Conservation (phyloP, 2,888 invertebrate species). For the Mechanitis mazaeus region DNA sequence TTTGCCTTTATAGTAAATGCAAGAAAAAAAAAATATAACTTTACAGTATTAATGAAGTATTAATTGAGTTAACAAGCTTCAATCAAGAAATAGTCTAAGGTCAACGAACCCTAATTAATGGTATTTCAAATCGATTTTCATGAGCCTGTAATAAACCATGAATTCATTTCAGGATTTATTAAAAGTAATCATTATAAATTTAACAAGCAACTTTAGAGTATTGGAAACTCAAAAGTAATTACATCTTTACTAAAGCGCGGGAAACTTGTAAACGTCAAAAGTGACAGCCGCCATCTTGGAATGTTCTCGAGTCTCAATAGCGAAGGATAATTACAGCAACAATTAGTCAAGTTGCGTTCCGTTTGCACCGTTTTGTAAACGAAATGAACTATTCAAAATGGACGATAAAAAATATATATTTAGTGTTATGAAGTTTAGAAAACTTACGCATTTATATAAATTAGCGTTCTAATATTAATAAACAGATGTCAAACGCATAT, state of each 20-base stretch:
- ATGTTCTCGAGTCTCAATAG: slow-evolving; percentile 48
- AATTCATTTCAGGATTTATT: not conserved
- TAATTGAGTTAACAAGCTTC: not conserved
- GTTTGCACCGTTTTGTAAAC: slow-evolving; percentile 21
- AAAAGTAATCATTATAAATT: slow-evolving; percentile 1
- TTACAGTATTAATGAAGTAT: not conserved
- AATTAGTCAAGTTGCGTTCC: slow-evolving; percentile 56
- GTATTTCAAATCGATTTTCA: no score
- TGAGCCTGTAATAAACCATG: no score
- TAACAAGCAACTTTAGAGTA: not conserved
- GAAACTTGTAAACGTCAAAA: slow-evolving; percentile 63
- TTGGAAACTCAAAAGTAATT: slow-evolving; percentile 13
- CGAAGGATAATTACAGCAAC: slow-evolving; percentile 60
- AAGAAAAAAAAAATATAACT: no score
- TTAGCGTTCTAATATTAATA: no score
- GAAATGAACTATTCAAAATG: not conserved
- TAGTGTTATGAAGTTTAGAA: not conserved
- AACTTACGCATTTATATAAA: no score
- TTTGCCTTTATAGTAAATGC: not conserved
- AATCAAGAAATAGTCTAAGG: not conserved
- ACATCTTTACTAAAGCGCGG: slow-evolving; percentile 40
- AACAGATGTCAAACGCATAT: no score
- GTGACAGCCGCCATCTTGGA: slow-evolving; percentile 67
- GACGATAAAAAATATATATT: not conserved
- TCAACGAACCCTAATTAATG: no score